phyloP scores from a whole-genome alignment of 2,888 invertebrate genomes.

The Hirtodrosophila confusa region DNA sequence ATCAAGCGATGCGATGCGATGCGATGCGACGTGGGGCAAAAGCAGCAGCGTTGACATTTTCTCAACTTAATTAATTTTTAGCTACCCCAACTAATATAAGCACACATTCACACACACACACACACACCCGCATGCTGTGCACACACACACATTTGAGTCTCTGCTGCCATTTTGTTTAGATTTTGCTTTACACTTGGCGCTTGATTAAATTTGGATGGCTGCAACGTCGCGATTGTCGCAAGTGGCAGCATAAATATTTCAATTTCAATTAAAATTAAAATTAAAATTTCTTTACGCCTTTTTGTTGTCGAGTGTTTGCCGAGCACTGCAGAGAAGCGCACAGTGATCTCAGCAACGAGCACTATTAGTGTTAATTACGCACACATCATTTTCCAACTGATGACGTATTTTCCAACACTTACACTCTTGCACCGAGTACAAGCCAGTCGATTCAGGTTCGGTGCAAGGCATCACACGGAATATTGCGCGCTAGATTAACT shows the following conservation, averaged over 20 bases:
- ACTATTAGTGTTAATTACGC: too few relatives aligned
- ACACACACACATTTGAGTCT: constrained; percentile 21
- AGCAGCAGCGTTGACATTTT: constrained; percentile 75
- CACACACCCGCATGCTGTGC: constrained; percentile 17
- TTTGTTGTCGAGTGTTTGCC: constrained; percentile 39
- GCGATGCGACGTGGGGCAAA: constrained; percentile 11
- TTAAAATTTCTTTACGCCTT: constrained; percentile 38
- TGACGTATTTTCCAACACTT: too few relatives aligned
- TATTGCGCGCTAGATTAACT: too few relatives aligned
- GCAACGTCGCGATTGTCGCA: constrained; percentile 24
- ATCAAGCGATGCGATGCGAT: constrained; percentile 10
- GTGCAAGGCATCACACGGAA: too few relatives aligned
- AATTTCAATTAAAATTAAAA: constrained; percentile 73
- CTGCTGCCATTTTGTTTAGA: constrained; percentile 63
- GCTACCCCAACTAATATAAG: constrained; percentile 59
- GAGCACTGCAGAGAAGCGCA: constrained; percentile 12
- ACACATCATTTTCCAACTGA: too few relatives aligned
- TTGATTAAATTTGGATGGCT: constrained; percentile 68
- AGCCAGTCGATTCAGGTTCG: too few relatives aligned
- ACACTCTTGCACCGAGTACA: too few relatives aligned
- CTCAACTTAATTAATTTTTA: constrained; percentile 76
- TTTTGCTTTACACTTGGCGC: constrained; percentile 65
- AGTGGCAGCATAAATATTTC: constrained; percentile 68
- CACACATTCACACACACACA: constrained; percentile 14
- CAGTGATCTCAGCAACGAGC: background rate